Conservation (phyloP, 2,888 invertebrate genomes). For the Eupeodes latifasciatus region DNA sequence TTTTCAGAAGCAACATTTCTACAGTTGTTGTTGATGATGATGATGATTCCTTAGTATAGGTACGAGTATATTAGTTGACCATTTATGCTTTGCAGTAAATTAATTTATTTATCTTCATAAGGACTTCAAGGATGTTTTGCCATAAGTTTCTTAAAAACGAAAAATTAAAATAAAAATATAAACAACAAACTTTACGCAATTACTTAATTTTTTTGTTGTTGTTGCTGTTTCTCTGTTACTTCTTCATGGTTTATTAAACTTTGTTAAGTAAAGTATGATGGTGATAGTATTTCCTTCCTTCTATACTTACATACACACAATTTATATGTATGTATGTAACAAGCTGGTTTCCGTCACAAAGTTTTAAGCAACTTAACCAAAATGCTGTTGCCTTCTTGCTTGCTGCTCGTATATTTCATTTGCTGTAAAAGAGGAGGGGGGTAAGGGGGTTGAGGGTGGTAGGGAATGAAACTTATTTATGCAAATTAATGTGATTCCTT, state of each 20-base stretch:
- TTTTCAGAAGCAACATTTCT: background rate
- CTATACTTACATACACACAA: too few species aligned
- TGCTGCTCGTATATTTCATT: background rate
- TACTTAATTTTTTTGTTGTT: slow-evolving; percentile 4
- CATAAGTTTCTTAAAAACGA: background rate
- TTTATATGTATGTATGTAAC: background rate
- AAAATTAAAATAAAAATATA: background rate
- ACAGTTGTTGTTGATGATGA: background rate
- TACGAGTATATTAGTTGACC: slow-evolving; percentile 6
- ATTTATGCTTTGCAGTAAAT: slow-evolving; percentile 5
- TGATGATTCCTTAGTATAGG: background rate
- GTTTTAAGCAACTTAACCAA: slow-evolving; percentile 29
- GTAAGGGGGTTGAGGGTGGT: background rate
- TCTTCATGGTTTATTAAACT: slow-evolving; percentile 26
- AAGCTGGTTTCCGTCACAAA: slow-evolving; percentile 43
- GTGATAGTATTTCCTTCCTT: slow-evolving; percentile 32
- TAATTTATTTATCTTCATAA: slow-evolving; percentile 26
- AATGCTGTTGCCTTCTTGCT: slow-evolving; percentile 32
- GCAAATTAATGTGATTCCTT: slow-evolving; percentile 51
- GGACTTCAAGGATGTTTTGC: background rate
- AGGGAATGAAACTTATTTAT: slow-evolving; percentile 45
- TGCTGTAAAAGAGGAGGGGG: background rate
- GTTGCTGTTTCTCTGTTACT: background rate
- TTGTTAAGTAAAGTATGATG: slow-evolving; percentile 20
- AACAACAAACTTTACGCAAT: slow-evolving; percentile 22